Evolutionary conservation across 2,113 vertebrate species (phyloP).

Genomic region (Mus pahari): DNA sequence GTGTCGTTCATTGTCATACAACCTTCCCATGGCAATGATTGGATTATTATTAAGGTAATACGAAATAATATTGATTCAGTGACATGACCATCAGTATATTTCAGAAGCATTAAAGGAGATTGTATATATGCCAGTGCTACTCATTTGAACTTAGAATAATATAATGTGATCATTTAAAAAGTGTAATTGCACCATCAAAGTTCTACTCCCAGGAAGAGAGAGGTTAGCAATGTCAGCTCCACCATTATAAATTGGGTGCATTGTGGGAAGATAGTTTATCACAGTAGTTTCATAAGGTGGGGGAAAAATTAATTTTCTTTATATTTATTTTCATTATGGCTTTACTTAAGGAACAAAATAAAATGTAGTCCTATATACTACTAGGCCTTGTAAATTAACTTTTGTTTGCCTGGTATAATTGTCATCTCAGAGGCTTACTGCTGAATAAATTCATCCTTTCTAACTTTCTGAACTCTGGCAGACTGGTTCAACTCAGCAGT

Average conservation of each 20-base stretch:
- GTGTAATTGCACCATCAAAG: neutral
- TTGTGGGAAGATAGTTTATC: neutral
- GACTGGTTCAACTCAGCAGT: too few relatives aligned
- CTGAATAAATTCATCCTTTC: too few relatives aligned
- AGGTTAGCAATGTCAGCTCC: neutral
- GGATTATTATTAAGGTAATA: neutral
- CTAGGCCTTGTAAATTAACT: too few relatives aligned
- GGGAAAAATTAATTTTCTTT: neutral
- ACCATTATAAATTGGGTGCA: rapidly evolving
- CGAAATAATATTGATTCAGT: neutral
- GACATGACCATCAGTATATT: neutral
- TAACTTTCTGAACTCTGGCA: too few relatives aligned
- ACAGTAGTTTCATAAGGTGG: neutral
- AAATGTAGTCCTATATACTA: neutral
- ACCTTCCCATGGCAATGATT: neutral
- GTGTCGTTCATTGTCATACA: neutral
- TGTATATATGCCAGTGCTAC: neutral
- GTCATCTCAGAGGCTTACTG: too few relatives aligned
- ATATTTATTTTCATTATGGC: neutral
- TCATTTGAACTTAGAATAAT: neutral
- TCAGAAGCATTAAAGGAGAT: neutral
- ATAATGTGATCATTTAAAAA: neutral
- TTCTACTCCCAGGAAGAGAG: neutral
- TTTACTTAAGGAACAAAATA: neutral
- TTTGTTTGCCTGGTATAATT: too few relatives aligned